A percentile compares a stretch with the other conserved stretches of the same genome.
These are phyloP conservation scores for Lophura nycthemera DNA, from an alignment of 2,113 vertebrate species.

Conservation along the genomic window DNA sequence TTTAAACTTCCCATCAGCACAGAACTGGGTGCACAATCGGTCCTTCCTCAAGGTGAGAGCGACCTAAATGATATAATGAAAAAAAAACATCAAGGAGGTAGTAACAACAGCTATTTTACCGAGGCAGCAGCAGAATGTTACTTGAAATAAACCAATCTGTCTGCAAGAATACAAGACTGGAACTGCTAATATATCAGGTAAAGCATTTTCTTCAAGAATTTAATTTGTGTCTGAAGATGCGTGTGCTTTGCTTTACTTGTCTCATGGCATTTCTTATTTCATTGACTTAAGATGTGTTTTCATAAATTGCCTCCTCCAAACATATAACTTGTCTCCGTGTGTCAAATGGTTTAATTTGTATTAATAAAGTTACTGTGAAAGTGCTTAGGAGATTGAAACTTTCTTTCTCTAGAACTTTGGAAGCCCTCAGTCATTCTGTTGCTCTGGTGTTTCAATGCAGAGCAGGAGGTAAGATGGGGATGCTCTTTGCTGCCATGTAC, in stretches of 20 bases:
- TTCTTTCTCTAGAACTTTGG: not conserved
- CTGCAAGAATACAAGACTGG: conserved; percentile 86
- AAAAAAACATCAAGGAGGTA: conserved; percentile 77
- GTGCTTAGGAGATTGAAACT: not conserved
- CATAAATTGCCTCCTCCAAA: not conserved
- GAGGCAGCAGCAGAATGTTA: conserved; percentile 79
- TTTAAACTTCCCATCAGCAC: not conserved
- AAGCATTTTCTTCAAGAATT: conserved; percentile 80
- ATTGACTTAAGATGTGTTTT: not conserved
- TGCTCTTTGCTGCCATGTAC: not conserved
- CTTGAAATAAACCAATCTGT: conserved; percentile 80
- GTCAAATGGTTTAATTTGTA: not conserved
- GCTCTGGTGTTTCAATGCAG: not conserved
- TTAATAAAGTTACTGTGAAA: not conserved
- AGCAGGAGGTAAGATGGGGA: not conserved
- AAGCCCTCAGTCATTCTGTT: not conserved
- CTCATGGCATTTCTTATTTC: not conserved
- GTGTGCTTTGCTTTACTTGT: not conserved
- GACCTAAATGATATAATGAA: conserved; percentile 79
- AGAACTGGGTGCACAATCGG: not conserved
- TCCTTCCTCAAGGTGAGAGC: conserved; percentile 76
- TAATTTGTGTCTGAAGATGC: conserved; percentile 81
- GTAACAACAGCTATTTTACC: conserved; percentile 82
- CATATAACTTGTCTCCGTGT: not conserved
- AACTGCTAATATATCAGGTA: conserved; percentile 75